Evolutionary conservation across 2,113 vertebrate species (phyloP).

Genomic region (Acrocephalus arundinaceus): DNA sequence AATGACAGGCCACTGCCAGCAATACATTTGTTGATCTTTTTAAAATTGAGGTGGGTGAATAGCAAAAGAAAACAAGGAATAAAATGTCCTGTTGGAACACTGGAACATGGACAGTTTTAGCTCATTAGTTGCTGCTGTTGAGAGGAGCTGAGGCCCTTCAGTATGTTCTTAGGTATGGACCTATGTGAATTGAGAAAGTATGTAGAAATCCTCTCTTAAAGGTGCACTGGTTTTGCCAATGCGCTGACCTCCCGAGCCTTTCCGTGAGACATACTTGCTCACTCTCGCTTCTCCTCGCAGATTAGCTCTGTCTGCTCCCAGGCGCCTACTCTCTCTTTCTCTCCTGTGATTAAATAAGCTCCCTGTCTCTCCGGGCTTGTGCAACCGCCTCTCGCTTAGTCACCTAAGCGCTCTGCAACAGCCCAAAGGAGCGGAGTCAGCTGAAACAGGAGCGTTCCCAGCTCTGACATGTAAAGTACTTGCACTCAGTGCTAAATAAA

Average conservation of each 20-base stretch:
- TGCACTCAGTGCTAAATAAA: conserved; percentile 62
- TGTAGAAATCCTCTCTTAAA: neutral
- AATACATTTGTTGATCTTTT: neutral
- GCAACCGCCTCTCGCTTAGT: conserved; percentile 54
- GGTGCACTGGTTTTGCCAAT: neutral
- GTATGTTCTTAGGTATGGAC: neutral
- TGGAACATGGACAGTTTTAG: neutral
- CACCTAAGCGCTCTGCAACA: conserved; percentile 37
- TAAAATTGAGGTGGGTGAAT: neutral
- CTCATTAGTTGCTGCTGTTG: neutral
- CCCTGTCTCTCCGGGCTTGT: conserved; percentile 40
- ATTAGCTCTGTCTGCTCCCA: conserved; percentile 16
- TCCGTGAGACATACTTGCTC: neutral
- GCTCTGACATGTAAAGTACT: conserved; percentile 65
- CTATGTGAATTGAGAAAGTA: neutral
- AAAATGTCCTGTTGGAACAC: neutral
- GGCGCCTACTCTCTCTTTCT: conserved; percentile 40
- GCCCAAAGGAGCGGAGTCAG: conserved; percentile 58
- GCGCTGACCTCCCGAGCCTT: neutral
- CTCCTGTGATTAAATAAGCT: conserved; percentile 48
- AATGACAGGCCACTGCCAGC: neutral
- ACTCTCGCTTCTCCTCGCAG: neutral
- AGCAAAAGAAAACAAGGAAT: neutral
- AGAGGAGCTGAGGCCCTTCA: neutral
- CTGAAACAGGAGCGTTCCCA: conserved; percentile 61